Evolutionary conservation across 2,797 vertebrate species (phyloP), one percentile per base, ranked within the genome.

Genomic region (Poeciliopsis gracilis): DNA sequence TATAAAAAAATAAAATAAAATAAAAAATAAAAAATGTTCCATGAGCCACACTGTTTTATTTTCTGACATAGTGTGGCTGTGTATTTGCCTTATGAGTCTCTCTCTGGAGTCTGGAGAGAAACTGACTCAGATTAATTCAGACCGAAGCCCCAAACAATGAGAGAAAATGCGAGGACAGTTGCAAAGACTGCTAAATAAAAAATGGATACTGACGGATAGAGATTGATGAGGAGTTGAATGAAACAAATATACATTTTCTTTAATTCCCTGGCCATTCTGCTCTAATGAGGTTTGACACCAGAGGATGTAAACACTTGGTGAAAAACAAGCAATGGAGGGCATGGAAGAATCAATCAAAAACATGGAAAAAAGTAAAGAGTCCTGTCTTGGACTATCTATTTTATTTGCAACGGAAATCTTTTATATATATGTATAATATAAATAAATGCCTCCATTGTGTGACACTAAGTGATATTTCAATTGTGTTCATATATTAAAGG

Each of bases 71-170:
- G 30, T 41, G 38, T 82, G 61, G 73, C 43, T 74, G 80, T 51
- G 25, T 77, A 92, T 94, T 93, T 94, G 90, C 91, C 92, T 95
- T 88, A 87, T 76, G 84, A 23, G 20, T 51, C 7, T 23, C 49
- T 89, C 87, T 80, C 82, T 79, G 72, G 80, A 84, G 74, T 81
- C 85, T 78, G 79, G 76, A 79, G 77, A 73, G 84, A 83, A 84
- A 82, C 82, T 80, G 76, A 94, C 93, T 94, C 94, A 89, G 88
- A 92, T 89, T 73, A 89, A 86, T 94, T 93, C 63, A 94, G 94
- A 89, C 77, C 76, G 86, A 88, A 90, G 90, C 75, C 90, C 77
- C 9, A 61, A 70, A 91, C 75, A 57, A 78, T 61, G 74, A 87
- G 75, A 81, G 75, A 81, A 80, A 76, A 61, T 79, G 79, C 77